Base-by-base conservation (phyloP, 2,113 vertebrate genomes). In the Erythrolamprus reginae region DNA sequence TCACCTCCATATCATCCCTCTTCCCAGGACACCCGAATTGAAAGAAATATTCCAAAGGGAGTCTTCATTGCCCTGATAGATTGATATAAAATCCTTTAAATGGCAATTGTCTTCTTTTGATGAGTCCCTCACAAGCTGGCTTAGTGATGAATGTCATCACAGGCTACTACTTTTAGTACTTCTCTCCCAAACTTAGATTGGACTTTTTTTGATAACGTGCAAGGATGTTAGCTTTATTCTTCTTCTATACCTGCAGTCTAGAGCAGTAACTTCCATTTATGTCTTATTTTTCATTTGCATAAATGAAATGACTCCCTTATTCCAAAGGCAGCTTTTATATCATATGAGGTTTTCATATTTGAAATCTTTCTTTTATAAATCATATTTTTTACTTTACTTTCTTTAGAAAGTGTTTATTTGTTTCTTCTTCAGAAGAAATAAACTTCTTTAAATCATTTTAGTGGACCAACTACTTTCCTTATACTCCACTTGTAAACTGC, bases 81-180 rank as follows among this genome's bases (percentile, higher is more conserved):
- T 19, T 87, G 51, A 85, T 84, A 89, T 24, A 84, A 92, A 90
- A 91, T 10, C 42, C 88, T 89, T 53, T 92, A 61, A 87, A 47
- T 47, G 91, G 33, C 56, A 91, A 91, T 4, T n/a, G 12, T 10
- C 9, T 92, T 88, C 53, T 95, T 92, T 87, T 92, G 52, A 90
- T 48, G 17, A 2, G 10, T 55, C 10, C n/a, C 84, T 92, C 82
- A 84, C 6, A 92, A 93, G 82, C 90, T 93, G 33, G 7, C 10
- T 23, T 5, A 0, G 23, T 89, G 53, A 91, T 7, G 1, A 82
- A 92, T 92, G 89, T 93, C 19, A 56, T 91, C 84, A 58, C 1
- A 56, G 12, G 42, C 56, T 92, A 84, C 1, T 56, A 8, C 48
- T 92, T 93, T 93, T 65, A 82, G 33, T 1, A 58, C 33, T 92